phyloP scores from a whole-genome alignment of 2,888 invertebrate genomes.

The Tiliacea aurago region DNA sequence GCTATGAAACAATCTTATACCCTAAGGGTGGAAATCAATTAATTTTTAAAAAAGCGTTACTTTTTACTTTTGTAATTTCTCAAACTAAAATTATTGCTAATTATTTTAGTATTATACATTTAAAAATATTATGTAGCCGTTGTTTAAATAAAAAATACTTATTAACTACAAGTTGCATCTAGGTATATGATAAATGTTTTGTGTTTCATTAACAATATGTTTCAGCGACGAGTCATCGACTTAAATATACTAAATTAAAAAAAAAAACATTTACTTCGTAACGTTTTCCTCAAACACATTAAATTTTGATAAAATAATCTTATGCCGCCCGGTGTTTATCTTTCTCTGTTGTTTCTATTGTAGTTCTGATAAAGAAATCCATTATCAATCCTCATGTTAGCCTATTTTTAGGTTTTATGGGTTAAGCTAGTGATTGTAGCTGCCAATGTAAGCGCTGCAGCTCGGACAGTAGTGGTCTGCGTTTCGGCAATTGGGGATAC shows the following conservation, averaged over 20 bases:
- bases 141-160: not conserved
- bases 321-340: conserved; percentile 1
- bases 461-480: conserved; percentile 57
- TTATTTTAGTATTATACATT: not conserved
- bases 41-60: not conserved
- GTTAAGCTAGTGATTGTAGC: conserved; percentile 9
- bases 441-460: conserved; percentile 42
- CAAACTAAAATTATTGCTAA: not conserved
- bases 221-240: not conserved
- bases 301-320: conserved; percentile 17
- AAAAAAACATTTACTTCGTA: not conserved
- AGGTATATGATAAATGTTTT: no score
- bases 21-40: not conserved
- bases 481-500: conserved; percentile 36
- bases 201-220: not conserved
- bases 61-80: not conserved
- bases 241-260: not conserved
- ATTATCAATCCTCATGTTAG: not conserved
- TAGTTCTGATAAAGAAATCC: conserved; percentile 14
- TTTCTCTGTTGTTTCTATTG: conserved; percentile 2
- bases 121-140: not conserved
- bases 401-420: not conserved
- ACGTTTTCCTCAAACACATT: conserved; percentile 18
- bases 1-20: not conserved
- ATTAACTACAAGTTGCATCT: not conserved